These are phyloP conservation scores for Drosophila pseudoobscura DNA, from an alignment of 1,140 invertebrate species.

Conservation along the genomic window DNA sequence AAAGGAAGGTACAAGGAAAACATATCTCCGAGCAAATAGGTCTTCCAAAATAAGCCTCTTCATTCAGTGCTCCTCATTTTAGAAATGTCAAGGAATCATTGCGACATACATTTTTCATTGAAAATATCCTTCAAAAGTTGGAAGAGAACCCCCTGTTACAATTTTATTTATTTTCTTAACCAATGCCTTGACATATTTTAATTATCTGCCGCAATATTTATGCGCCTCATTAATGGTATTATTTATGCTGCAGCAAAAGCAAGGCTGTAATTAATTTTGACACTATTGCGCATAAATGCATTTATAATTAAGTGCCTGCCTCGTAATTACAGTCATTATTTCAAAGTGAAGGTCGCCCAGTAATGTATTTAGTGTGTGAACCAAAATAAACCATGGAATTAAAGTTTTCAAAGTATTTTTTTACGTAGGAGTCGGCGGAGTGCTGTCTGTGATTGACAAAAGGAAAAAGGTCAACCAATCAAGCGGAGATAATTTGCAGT, in stretches of 20 bases:
- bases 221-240: slow-evolving; percentile 26
- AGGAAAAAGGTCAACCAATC: slow-evolving; percentile 20
- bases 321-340: slow-evolving; percentile 41
- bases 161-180: slow-evolving; percentile 8
- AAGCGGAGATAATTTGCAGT: slow-evolving; percentile 30
- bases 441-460: not conserved
- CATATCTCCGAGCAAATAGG: no score
- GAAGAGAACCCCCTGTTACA: not conserved
- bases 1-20: no score
- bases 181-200: not conserved
- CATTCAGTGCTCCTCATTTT: no score
- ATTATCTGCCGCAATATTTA: slow-evolving; percentile 26
- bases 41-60: no score
- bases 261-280: slow-evolving; percentile 49
- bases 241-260: slow-evolving; percentile 29
- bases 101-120: no score
- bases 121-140: no score
- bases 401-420: slow-evolving; percentile 1
- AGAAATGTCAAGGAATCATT: no score
- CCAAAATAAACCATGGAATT: slow-evolving; percentile 22
- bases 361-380: slow-evolving; percentile 5
- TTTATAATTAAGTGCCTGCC: slow-evolving; percentile 34
- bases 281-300: slow-evolving; percentile 48
- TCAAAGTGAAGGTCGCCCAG: slow-evolving; percentile 28
- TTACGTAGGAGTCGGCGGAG: no score